A percentile compares a stretch with the other conserved stretches of the same genome.
Conservation (phyloP, 2,113 vertebrate genomes). For the Oreocharis arfaki region DNA sequence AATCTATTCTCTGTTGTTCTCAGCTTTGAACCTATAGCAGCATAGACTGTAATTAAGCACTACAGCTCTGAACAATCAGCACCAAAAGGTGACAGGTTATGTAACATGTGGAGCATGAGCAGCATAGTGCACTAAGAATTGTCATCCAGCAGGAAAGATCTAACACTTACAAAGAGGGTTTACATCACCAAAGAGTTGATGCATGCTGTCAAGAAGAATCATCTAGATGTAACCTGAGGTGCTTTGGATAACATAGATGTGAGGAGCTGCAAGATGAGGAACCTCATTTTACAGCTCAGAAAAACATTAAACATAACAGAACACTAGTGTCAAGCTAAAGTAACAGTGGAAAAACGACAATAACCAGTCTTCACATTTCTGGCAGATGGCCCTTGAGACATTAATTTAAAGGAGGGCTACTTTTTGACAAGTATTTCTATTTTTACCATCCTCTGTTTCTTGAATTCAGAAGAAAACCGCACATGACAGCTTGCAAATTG, state of each 20-base stretch:
- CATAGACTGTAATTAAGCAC: not conserved
- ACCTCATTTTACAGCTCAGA: not conserved
- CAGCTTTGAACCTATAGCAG: not conserved
- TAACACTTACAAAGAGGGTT: not conserved
- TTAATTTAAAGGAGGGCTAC: not conserved
- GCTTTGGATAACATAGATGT: accelerated
- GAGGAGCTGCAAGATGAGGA: not conserved
- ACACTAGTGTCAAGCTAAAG: not conserved
- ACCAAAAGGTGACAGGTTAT: not conserved
- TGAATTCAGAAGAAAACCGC: not conserved
- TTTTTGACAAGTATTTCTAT: not conserved
- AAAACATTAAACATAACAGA: not conserved
- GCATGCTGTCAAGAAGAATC: not conserved
- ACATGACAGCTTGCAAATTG: not conserved
- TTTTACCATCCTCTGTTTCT: not conserved
- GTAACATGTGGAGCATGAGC: not conserved
- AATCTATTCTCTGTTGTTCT: not conserved
- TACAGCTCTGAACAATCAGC: not conserved
- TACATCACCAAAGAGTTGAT: not conserved
- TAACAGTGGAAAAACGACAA: not conserved
- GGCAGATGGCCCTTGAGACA: not conserved
- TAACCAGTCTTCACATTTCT: not conserved
- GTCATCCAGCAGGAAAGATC: not conserved
- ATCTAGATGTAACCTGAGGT: not conserved
- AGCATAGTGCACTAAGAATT: not conserved